Base-by-base conservation (phyloP, 2,113 vertebrate genomes). In the Prinia subflava region DNA sequence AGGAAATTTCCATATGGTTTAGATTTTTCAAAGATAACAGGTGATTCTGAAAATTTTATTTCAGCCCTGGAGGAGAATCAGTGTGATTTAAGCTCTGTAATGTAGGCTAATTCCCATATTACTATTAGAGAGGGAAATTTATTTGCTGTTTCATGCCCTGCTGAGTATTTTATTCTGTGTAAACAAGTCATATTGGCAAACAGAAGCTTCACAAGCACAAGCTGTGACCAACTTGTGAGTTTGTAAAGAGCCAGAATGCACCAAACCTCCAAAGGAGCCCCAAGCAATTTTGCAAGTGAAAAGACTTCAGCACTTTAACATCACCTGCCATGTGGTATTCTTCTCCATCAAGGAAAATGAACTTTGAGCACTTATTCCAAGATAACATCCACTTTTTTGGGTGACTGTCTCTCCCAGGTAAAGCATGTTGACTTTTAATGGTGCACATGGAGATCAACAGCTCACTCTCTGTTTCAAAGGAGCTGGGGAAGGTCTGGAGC, bases 1-100 rank as follows among this genome's bases (percentile, higher is more conserved):
- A 89, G 53, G 63, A 95, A 60, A 94, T 92, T 95, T 95, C 83
- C 91, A 91, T 87, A 93, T 75, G 76, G 80, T 92, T 96, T 96
- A 87, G 86, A 96, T 92, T 84, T 56, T 77, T 75, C 56, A 39
- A 37, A 96, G 92, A 96, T 92, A 94, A 95, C 76, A 89, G 52
- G 69, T n/a, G 77, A 93, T 90, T 89, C 47, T 83, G 73, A 93
- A 92, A 89, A 87, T 86, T 93, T 93, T 87, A 87, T 84, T 94
- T 76, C 68, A 94, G 71, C 64, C 83, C 76, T 81, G 89, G 52
- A 96, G 83, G 83, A 95, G 80, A 93, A 92, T 71, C 56, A 25
- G 69, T 37, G 83, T 78, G 91, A 92, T 92, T 93, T 92, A 92
- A 94, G 33, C 27, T 91, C 68, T 78, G 68, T 75, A 91, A 96